Conservation (phyloP, 2,888 invertebrate species). For the Spisula subtruncata region DNA sequence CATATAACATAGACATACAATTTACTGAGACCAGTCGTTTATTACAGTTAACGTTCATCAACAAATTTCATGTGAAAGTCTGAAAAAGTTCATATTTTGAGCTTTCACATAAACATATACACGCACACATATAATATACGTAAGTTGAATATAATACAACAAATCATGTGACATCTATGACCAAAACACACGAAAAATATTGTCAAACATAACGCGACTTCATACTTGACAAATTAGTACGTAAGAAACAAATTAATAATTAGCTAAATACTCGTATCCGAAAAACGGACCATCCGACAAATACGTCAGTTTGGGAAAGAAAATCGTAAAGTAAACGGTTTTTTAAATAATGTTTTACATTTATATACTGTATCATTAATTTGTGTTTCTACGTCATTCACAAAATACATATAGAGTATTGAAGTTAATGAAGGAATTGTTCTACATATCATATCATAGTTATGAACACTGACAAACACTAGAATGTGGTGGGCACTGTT, state of each 20-base stretch:
- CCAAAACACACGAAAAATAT: neutral
- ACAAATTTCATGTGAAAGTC: conserved; percentile 48
- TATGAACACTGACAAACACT: too few relatives aligned
- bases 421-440: too few relatives aligned
- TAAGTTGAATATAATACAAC: neutral
- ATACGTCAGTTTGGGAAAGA: neutral
- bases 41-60: conserved; percentile 33
- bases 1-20: too few relatives aligned
- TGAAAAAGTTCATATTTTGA: conserved; percentile 27
- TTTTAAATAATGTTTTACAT: too few relatives aligned
- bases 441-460: too few relatives aligned
- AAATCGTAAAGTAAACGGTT: too few relatives aligned
- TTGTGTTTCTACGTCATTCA: too few relatives aligned
- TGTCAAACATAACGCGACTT: neutral
- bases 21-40: conserved; percentile 22
- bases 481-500: too few relatives aligned
- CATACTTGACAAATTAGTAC: neutral
- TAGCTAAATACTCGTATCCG: neutral
- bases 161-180: neutral
- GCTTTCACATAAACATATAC: conserved; percentile 31
- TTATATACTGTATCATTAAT: too few relatives aligned
- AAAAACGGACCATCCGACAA: neutral
- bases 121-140: conserved; percentile 28
- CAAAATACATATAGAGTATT: too few relatives aligned
- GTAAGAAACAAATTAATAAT: conserved; percentile 1